Evolutionary conservation across 2,888 invertebrate genomes (phyloP), one percentile per base, ranked within the genome.

Genomic region (Argyresthia albistria): DNA sequence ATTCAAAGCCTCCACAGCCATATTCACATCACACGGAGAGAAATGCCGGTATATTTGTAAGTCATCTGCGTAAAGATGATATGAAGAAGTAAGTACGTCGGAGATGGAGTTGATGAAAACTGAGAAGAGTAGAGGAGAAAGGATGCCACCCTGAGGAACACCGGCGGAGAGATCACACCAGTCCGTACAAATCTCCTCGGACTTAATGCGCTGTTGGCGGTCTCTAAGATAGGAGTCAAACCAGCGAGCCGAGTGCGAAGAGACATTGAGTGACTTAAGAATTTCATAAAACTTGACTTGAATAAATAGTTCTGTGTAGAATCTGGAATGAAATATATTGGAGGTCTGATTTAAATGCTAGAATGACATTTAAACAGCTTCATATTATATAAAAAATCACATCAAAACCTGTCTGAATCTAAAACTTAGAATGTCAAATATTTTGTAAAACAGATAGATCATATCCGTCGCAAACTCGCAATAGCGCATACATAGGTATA

Each of bases 61-160:
- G 25, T 54, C 54, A 42, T 51, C 54, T 4, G 54, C 54, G 35
- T 51, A 54, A 8, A 51, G 43, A 16, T 54, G 50, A 14, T 35
- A 53, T 1, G 16, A 15, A 2, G 45, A 45, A 4, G 37, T 12
- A 7, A 53, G 46, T 8, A 12, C 7, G 6, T 25, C 1, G 11
- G 48, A 35, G 9, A 53, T 53, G 6, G 25, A 15, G 25, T 46
- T 50, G 7, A 53, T 50, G n/a, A 46, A 53, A 15, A 53, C 43
- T n/a, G 48, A 45, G 12, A 53, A 50, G 11, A 46, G 50, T 8
- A 50, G 15, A 39, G 50, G 50, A 15, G 53, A 53, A 1, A 50
- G 46, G 11, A 53, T 46, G 0, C 25, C 50, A 43, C 53, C 53
- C 11, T 50, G 46, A 25, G 53, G 50, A 8, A 50, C 35, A 10